phyloP scores from a whole-genome alignment of 1,140 invertebrate species.

The Anoplophora glabripennis region DNA sequence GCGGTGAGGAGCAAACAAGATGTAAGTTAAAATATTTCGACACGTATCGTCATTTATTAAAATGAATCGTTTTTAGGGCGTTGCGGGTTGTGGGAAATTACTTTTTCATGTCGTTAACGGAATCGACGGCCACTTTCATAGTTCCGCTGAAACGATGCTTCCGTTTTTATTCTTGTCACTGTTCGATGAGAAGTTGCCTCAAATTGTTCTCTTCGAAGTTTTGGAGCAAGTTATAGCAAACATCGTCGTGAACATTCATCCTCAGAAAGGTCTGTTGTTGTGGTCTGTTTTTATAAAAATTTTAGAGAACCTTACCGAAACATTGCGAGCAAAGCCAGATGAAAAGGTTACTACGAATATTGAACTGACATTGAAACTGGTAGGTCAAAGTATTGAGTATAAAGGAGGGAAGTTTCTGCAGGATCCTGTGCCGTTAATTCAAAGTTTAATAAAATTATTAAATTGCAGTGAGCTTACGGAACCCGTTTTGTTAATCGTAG shows the following conservation, averaged over 20 bases:
- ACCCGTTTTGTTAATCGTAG: conserved; percentile 52
- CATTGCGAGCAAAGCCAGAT: conserved; percentile 18
- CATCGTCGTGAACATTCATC: conserved; percentile 56
- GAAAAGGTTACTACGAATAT: conserved; percentile 35
- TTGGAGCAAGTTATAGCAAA: conserved; percentile 59
- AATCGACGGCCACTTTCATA: conserved; percentile 78
- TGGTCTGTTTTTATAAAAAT: conserved; percentile 53
- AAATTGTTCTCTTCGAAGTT: conserved; percentile 61
- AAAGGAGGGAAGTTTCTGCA: conserved; percentile 62
- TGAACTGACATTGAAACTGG: conserved; percentile 55
- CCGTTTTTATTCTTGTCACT: conserved; percentile 60
- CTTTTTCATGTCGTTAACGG: conserved; percentile 84
- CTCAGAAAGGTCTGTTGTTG: conserved; percentile 59
- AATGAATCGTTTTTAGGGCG: conserved; percentile 24
- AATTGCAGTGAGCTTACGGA: conserved; percentile 49
- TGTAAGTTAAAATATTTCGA: conserved; percentile 53
- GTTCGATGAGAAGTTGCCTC: conserved; percentile 53
- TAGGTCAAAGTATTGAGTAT: conserved; percentile 60
- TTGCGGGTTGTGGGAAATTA: conserved; percentile 71
- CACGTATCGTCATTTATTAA: conserved; percentile 11
- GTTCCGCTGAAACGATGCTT: conserved; percentile 65
- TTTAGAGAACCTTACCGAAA: conserved; percentile 37
- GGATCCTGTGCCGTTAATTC: conserved; percentile 54
- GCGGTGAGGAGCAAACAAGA: conserved; percentile 64
- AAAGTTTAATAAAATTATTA: conserved; percentile 54